Base-by-base conservation (phyloP, 2,888 invertebrate genomes). In the Oligia latruncula region DNA sequence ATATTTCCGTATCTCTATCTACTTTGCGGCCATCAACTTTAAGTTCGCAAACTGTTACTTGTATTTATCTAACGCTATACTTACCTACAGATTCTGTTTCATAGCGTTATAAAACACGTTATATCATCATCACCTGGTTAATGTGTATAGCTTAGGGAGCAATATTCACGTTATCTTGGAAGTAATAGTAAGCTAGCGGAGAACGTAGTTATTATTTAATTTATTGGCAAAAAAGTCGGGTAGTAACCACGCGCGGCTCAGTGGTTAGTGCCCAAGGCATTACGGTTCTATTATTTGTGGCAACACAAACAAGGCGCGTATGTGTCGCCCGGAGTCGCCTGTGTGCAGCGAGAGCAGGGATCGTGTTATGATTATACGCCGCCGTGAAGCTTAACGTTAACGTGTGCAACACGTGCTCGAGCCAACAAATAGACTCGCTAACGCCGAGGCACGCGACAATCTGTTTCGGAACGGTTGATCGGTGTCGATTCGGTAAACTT, bases 401-500 rank as follows among this genome's bases (percentile, higher is more conserved):
- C 83, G 80, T 82, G 77, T 78, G 83, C 82, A 84, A 87, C 88
- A 88, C 85, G 85, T 89, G 88, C 86, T 77, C 65, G 46, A 73
- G 65, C 62, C 80, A 71, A 80, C 84, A 75, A 83, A 84, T 87
- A 88, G 78, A 83, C 71, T 72, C 80, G 73, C 72, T 85, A 82
- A 81, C 83, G 66, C 71, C 82, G 74, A 85, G 82, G 83, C 77
- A 71, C 81, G 76, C 81, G 78, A 81, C 83, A 86, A 88, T 87
- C 84, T 88, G 83, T 90, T 88, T 84, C 74, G 71, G 78, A 87
- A 86, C 80, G 80, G 85, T 84, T 86, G 85, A 85, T 85, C 81
- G 81, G 49, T 84, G 81, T 83, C 85, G 82, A 88, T 88, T 80
- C 79, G 77, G 64, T 78, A 85, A 85, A 89, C 86, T 90, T 90